A percentile compares a stretch with the other conserved stretches of the same genome.
Evolutionary conservation across 2,888 invertebrate genomes (phyloP).

Genomic region (Drosophila koepferae): DNA sequence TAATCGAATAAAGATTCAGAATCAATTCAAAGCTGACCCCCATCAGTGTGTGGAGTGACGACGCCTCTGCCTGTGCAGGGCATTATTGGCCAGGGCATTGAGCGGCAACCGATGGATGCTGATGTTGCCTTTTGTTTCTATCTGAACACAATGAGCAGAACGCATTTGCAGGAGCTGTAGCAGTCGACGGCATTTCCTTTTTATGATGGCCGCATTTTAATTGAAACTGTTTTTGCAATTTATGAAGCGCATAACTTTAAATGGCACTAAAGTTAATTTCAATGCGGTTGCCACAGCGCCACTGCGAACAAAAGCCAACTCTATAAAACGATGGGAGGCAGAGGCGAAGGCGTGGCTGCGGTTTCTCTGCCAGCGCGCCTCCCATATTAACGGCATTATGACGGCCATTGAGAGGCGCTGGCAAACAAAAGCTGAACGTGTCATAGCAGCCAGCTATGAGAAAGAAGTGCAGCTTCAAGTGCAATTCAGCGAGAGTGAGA

Average conservation of each 20-base stretch:
- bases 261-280: slow-evolving; percentile 80
- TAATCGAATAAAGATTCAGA: background rate
- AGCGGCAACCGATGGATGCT: slow-evolving; percentile 50
- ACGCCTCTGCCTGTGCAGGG: slow-evolving; percentile 34
- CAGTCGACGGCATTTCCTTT: slow-evolving; percentile 78
- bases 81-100: slow-evolving; percentile 47
- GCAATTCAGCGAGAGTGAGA: slow-evolving; percentile 17
- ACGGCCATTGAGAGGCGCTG: slow-evolving; percentile 44
- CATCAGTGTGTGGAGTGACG: background rate
- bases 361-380: slow-evolving; percentile 23
- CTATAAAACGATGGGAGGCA: slow-evolving; percentile 22
- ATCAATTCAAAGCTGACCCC: background rate
- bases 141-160: slow-evolving; percentile 40
- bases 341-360: slow-evolving; percentile 30
- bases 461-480: slow-evolving; percentile 23
- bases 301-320: slow-evolving; percentile 61
- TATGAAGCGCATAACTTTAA: slow-evolving; percentile 80
- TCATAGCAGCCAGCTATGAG: slow-evolving; percentile 34
- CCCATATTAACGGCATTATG: slow-evolving; percentile 58
- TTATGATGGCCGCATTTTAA: slow-evolving; percentile 80
- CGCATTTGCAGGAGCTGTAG: slow-evolving; percentile 66
- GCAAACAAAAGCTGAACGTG: slow-evolving; percentile 58
- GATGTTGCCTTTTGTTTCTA: slow-evolving; percentile 52
- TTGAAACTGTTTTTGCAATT: slow-evolving; percentile 79
- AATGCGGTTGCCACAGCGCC: slow-evolving; percentile 72